Evolutionary conservation across 2,888 invertebrate species (phyloP).

Genomic region (Drosophila paranaensis): DNA sequence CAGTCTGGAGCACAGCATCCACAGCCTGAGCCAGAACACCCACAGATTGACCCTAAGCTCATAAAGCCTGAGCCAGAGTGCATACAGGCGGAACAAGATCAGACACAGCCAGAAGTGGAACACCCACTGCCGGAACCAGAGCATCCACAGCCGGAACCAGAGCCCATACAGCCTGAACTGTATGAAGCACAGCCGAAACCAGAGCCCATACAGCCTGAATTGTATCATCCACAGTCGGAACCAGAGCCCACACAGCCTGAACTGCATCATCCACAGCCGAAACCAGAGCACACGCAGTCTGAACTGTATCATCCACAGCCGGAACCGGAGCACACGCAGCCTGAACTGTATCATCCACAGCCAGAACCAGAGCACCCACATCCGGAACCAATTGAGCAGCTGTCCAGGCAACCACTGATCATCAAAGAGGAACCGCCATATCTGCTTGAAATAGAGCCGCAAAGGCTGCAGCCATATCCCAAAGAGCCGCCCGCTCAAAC

Average conservation of each 20-base stretch:
- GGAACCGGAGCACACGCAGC: neutral
- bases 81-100: too few relatives aligned
- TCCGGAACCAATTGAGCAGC: neutral
- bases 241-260: neutral
- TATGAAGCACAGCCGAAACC: neutral
- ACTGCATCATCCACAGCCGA: neutral
- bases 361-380: neutral
- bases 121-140: neutral
- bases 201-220: neutral
- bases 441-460: neutral
- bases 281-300: neutral
- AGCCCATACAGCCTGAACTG: too few relatives aligned
- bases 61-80: neutral
- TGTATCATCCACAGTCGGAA: neutral
- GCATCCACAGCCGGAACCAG: neutral
- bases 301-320: neutral
- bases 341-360: neutral
- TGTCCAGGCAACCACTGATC: neutral
- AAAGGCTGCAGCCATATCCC: neutral
- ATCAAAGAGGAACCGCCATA: constrained; percentile 10
- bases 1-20: neutral
- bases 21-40: neutral
- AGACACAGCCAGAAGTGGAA: too few relatives aligned
- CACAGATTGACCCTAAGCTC: neutral
- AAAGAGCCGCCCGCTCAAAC: too few relatives aligned